Evolutionary conservation across 2,113 vertebrate species (phyloP), one percentile per base, ranked within the genome.

Genomic region (Tachuris rubrigastra): DNA sequence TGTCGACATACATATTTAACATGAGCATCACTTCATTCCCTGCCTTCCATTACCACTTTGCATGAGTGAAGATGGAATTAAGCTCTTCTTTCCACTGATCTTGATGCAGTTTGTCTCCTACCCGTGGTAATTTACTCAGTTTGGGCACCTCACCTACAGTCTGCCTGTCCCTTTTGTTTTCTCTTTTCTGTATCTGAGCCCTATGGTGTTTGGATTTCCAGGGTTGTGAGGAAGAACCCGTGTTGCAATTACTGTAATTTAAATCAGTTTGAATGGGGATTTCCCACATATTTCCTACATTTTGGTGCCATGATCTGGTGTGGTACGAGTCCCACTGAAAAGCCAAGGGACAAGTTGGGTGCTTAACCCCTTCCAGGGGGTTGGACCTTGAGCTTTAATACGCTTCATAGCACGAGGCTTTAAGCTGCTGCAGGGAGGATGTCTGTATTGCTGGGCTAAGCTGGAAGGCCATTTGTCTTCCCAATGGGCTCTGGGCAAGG

Each of bases 1-100:
- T 92, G 88, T 93, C 21, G 12, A 66, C 92, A 72, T 85, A 66
- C 66, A 79, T 96, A 96, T 87, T 93, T 93, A 92, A 94, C 56
- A 20, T 27, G 56, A 92, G 44, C 77, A 60, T 82, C 4, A 8
- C 73, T 75, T 94, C 1, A 0, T 50, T 89, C 83, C 73, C 86
- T 89, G 76, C 80, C 15, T 96, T 62, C 56, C 66, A 10, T 92
- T 95, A 39, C 49, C 49, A 35, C 21, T 85, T 73, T 75, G 78
- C 80, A 53, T 87, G 91, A 78, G 63, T 90, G 92, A 87, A 87
- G 56, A 37, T 80, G 68, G 46, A 90, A 78, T 72, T 49, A 87
- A 85, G 52, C 73, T 83, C 72, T 71, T 76, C 23, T 77, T 71
- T 68, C 41, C 9, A 6, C 53, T 50, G 18, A 3, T 39, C 20